These are phyloP conservation scores for Protonemura montana DNA, from an alignment of 2,888 invertebrate genomes.

Conservation along the genomic window DNA sequence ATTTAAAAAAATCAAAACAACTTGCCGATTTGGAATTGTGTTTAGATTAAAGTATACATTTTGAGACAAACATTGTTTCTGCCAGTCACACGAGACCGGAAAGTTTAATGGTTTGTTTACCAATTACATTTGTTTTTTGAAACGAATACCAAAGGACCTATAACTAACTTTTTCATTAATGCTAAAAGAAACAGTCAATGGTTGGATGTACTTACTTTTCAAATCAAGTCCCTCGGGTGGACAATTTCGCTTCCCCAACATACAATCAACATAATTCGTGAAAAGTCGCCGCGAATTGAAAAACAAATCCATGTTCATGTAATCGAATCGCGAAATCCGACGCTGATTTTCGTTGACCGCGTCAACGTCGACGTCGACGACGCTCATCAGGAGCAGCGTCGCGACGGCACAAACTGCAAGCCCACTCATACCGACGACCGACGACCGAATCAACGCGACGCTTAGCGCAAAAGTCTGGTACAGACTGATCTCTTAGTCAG, in stretches of 20 bases:
- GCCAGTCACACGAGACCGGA: too few relatives aligned
- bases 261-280: constrained; percentile 44
- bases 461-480: not conserved
- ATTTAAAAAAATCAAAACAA: too few relatives aligned
- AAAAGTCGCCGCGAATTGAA: constrained; percentile 42
- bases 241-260: constrained; percentile 44
- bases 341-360: constrained; percentile 8
- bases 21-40: too few relatives aligned
- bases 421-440: not conserved
- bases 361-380: not conserved
- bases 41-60: too few relatives aligned
- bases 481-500: not conserved
- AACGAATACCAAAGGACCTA: too few relatives aligned
- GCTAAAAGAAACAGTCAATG: too few relatives aligned
- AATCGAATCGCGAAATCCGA: constrained; percentile 9
- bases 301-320: constrained; percentile 40
- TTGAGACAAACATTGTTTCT: too few relatives aligned
- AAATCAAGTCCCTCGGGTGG: constrained; percentile 43
- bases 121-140: too few relatives aligned
- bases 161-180: too few relatives aligned
- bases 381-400: constrained; percentile 7
- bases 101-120: too few relatives aligned
- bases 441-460: not conserved
- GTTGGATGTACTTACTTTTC: constrained; percentile 44
- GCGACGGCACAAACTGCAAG: constrained; percentile 23